A percentile compares a stretch with the other conserved stretches of the same genome.
Evolutionary conservation across 2,888 invertebrate species (phyloP).

Genomic region (Lochmaea crataegi): DNA sequence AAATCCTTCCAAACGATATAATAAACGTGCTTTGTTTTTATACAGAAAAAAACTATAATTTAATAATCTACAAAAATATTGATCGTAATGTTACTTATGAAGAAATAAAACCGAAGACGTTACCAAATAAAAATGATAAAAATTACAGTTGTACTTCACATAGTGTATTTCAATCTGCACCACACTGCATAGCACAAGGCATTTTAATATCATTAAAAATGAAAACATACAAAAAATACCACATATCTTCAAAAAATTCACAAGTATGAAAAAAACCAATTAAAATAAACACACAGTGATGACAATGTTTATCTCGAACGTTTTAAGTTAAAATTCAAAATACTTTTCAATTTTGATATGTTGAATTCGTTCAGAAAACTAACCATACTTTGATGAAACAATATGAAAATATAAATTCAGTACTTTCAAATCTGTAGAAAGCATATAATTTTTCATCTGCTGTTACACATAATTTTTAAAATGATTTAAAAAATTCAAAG

Average conservation of each 20-base stretch:
- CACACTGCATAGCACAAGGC: slow-evolving; percentile 51
- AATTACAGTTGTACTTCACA: slow-evolving; percentile 48
- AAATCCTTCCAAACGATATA: slow-evolving; percentile 48
- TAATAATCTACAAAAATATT: slow-evolving; percentile 52
- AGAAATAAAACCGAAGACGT: slow-evolving; percentile 20
- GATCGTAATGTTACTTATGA: slow-evolving; percentile 41
- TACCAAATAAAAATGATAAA: slow-evolving; percentile 24
- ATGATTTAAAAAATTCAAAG: no score
- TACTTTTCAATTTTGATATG: neutral
- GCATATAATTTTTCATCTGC: no score
- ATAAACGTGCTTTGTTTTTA: slow-evolving; percentile 48
- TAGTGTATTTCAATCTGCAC: slow-evolving; percentile 43
- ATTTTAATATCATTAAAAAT: slow-evolving; percentile 31
- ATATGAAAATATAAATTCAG: neutral
- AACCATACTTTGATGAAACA: neutral
- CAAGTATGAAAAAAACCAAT: neutral
- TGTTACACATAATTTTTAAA: no score
- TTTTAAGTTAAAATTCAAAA: no score
- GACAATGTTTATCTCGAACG: no score
- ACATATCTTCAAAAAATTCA: slow-evolving; percentile 23
- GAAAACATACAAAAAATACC: slow-evolving; percentile 26
- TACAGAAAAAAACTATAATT: slow-evolving; percentile 44
- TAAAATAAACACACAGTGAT: neutral
- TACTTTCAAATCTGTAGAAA: neutral
- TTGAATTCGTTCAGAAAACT: neutral